Evolutionary conservation across 2,113 vertebrate genomes (phyloP), one percentile per base, ranked within the genome.

Genomic region (Canis aureus): DNA sequence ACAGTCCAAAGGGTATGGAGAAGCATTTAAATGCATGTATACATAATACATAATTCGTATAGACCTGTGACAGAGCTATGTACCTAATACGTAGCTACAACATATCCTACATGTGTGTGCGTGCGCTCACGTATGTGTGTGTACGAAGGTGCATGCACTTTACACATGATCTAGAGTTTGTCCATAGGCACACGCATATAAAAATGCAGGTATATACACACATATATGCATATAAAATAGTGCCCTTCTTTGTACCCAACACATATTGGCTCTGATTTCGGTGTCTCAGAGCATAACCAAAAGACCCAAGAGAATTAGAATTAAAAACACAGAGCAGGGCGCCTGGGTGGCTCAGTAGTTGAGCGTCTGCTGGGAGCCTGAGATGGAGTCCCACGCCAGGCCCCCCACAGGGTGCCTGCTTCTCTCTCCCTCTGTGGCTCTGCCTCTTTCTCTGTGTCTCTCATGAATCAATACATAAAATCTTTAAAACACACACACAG

Each of bases 261-360:
- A 51, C n/a, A 78, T 35, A 76, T 35, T 60, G 51, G 35, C 89
- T 92, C 59, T 73, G 64, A 94, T 96, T 98, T 94, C 82, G 89
- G 62, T 86, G 60, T 64, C 82, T 93, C 64, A 86, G 81, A 89
- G 51, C 67, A 87, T 35, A 93, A 67, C 64, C 73, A 94, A 96
- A 97, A 83, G 66, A 82, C 32, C 89, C 73, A 60, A 89, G 80
- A 91, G 62, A 95, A 96, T 73, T 93, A 62, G 93, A 94, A 96
- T 93, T 84, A 51, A 95, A 97, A 97, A 71, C 60, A 93, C 62
- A 94, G 73, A 62, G 51, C 81, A 81, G 86, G 55, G 43, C 6
- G 6, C 43, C 43, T 43, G 43, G 43, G 43, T 43, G 43, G 43
- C 43, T 43, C 43, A 43, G 43, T 43, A 43, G 43, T 43, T 43